Base-by-base conservation (phyloP, 2,888 invertebrate species). In the Keiferia lycopersicella region DNA sequence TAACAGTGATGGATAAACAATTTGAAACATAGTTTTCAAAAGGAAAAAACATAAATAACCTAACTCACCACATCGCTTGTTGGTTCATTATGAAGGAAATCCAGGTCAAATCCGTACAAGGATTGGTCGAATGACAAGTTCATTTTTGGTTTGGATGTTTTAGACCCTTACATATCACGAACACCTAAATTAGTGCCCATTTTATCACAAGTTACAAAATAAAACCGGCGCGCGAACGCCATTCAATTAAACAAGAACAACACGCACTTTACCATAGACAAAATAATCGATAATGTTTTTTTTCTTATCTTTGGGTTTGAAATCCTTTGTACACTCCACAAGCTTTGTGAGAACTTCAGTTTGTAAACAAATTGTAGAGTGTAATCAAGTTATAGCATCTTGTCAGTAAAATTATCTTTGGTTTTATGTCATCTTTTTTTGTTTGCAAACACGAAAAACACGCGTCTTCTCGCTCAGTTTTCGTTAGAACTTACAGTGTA, bases 81-180 rank as follows among this genome's bases (percentile, higher is more conserved):
- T 63, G 76, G 65, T 65, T 79, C 76, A n/a, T 76, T 75, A 16
- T 76, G 76, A 14, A 87, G 73, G 65, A 79, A 78, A 69, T 82
- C 78, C 53, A 87, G 72, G 69, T 87, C 86, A 78, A 88, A 87
- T 68, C 83, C 79, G 1, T 81, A 71, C 57, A 83, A 67, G 50
- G 73, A 68, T 38, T 83, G 78, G 30, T 79, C 74, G 65, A 68
- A 76, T 16, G 68, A 61, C 58, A 72, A 67, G 69, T 73, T 68
- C 80, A 81, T 81, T 63, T 16, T 64, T 60, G 39, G 14, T n/a
- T 41, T 41, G 3, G 14, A 41, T 41, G n/a, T 41, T 41, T 14
- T 41, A 2, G 2, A 41, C 14, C 0, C 14, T 41, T 41, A 41
- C 1, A n/a, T 41, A 11, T 14, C 41, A 41, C 41, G 14, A 16